A percentile compares a stretch with the other conserved stretches of the same genome.
Evolutionary conservation across 1,140 invertebrate species (phyloP).

Genomic region (Belonocnema kinseyi): DNA sequence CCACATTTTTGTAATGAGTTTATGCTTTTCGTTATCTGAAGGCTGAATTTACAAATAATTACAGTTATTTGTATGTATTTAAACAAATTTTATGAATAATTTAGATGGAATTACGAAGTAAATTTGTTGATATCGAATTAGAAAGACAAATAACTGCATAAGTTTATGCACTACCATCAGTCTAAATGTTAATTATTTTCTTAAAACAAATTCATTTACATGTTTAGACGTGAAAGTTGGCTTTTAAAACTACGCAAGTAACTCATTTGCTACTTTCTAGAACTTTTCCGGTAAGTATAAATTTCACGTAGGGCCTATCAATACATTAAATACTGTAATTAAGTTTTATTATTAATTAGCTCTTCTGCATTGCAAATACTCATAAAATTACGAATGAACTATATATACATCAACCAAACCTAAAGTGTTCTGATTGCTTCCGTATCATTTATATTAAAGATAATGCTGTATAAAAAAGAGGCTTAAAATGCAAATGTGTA

Average conservation of each 20-base stretch:
- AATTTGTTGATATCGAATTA: slow-evolving; percentile 22
- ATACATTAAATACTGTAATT: not conserved
- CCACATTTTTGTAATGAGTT: not conserved
- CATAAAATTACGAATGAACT: slow-evolving; percentile 1
- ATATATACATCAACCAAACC: too few relatives aligned
- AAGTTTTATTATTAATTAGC: slow-evolving; percentile 8
- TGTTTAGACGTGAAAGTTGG: too few relatives aligned
- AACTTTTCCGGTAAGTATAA: slow-evolving; percentile 8
- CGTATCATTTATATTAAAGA: too few relatives aligned
- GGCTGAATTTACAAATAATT: slow-evolving; percentile 19
- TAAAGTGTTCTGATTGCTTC: too few relatives aligned
- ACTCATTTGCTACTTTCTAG: not conserved
- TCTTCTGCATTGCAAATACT: not conserved
- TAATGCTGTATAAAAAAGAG: too few relatives aligned
- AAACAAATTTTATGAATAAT: slow-evolving; percentile 11
- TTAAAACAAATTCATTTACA: too few relatives aligned
- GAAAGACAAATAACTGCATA: not conserved
- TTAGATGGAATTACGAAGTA: not conserved
- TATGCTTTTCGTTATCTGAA: slow-evolving; percentile 16
- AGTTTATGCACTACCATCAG: not conserved
- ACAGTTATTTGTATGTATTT: slow-evolving; percentile 15
- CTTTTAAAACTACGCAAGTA: too few relatives aligned
- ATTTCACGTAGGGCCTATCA: not conserved
- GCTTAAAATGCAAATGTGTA: too few relatives aligned
- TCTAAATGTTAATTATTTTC: not conserved